phyloP scores from a whole-genome alignment of 2,113 vertebrate genomes.

The human region GRCh38 chr22:37086501-37087000 shows the following conservation, averaged over 20 bases:
- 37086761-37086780: not conserved
- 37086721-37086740: too few relatives aligned
- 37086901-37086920: not conserved
- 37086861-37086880: not conserved
- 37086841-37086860: not conserved
- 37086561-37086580: not conserved
- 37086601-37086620: not conserved
- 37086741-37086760: accelerated
- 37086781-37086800: not conserved
- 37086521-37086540: not conserved
- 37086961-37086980: not conserved
- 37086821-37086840: not conserved
- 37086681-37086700: accelerated
- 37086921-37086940: not conserved
- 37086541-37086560: not conserved
- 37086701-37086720: not conserved
- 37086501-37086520: accelerated
- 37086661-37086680: not conserved
- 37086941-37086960: not conserved
- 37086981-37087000: not conserved
- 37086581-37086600: not conserved
- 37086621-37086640: not conserved
- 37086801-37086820: not conserved
- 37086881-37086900: not conserved
- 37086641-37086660: not conserved